These are phyloP conservation scores for Corvus hawaiiensis DNA, from an alignment of 2,113 vertebrate genomes.

Conservation along the genomic window DNA sequence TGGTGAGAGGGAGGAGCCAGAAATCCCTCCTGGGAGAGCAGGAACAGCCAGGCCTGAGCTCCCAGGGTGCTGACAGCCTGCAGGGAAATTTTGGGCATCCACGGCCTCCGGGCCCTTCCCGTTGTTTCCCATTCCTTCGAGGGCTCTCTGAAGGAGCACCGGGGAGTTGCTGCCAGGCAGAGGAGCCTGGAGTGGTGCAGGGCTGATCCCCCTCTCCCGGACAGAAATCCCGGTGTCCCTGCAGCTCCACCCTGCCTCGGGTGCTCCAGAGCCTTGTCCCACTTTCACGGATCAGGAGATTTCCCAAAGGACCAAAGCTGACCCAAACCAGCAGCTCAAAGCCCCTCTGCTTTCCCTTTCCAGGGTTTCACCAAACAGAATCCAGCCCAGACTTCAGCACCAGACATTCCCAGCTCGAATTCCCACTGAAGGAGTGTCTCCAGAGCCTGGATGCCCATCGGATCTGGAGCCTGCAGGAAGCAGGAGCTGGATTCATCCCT, in stretches of 20 bases:
- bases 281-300: accelerated
- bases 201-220: accelerated
- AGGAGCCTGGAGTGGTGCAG: not conserved
- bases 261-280: not conserved
- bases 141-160: not conserved
- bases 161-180: not conserved
- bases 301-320: not conserved
- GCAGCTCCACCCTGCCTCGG: accelerated
- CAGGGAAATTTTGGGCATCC: not conserved
- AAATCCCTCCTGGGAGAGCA: not conserved
- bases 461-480: not conserved
- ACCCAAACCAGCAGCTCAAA: not conserved
- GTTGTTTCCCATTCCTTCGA: not conserved
- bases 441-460: not conserved
- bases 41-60: accelerated
- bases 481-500: not conserved
- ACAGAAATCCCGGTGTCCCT: accelerated
- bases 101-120: accelerated
- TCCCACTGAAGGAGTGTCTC: not conserved
- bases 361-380: not conserved
- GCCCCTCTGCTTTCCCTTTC: not conserved
- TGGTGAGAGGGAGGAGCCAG: not conserved
- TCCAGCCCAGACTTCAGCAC: not conserved
- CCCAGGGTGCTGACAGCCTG: not conserved
- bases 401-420: not conserved